Conservation (phyloP, 2,888 invertebrate genomes). For the Tyria jacobaeae region DNA sequence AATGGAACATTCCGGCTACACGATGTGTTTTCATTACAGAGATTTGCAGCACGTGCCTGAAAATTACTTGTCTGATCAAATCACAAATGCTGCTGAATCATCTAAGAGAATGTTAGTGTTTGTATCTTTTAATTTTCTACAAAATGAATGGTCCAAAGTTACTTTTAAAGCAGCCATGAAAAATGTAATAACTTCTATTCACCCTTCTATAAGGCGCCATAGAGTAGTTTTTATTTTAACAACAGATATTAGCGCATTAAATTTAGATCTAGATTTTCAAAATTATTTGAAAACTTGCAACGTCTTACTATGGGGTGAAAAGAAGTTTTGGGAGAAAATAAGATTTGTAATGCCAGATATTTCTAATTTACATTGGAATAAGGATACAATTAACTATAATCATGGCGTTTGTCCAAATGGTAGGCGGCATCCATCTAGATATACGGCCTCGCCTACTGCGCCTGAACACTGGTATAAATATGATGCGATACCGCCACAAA, state of each 20-base stretch:
- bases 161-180: slow-evolving; percentile 94
- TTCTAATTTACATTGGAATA: slow-evolving; percentile 88
- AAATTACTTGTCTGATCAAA: slow-evolving; percentile 87
- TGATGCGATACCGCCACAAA: slow-evolving; percentile 86
- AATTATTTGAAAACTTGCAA: slow-evolving; percentile 90
- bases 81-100: slow-evolving; percentile 88
- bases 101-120: slow-evolving; percentile 91
- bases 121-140: slow-evolving; percentile 92
- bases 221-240: slow-evolving; percentile 86
- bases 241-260: slow-evolving; percentile 89
- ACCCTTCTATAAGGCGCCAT: slow-evolving; percentile 88
- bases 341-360: slow-evolving; percentile 93
- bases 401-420: slow-evolving; percentile 85
- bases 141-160: slow-evolving; percentile 93
- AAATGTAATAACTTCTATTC: slow-evolving; percentile 88
- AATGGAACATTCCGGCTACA: slow-evolving; percentile 89
- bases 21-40: slow-evolving; percentile 90
- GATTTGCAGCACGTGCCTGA: slow-evolving; percentile 88
- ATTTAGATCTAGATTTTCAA: slow-evolving; percentile 92
- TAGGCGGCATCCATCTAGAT: slow-evolving; percentile 87
- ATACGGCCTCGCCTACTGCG: slow-evolving; percentile 91
- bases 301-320: slow-evolving; percentile 92
- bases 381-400: slow-evolving; percentile 84
- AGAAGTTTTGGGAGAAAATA: slow-evolving; percentile 96
- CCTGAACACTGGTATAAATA: slow-evolving; percentile 91